Conservation (phyloP, 2,113 vertebrate species). For the Camelus bactrianus region DNA sequence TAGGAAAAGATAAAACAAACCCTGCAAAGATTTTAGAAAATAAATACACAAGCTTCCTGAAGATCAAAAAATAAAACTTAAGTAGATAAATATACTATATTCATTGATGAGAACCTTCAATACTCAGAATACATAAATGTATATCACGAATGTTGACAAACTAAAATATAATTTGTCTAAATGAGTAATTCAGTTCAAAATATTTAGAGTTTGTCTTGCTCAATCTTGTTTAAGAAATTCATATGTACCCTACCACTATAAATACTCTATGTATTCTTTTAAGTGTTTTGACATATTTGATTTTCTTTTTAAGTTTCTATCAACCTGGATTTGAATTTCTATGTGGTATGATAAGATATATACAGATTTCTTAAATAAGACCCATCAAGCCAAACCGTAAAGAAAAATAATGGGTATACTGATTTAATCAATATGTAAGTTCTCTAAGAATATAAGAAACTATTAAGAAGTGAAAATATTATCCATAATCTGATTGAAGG, state of each 20-base stretch:
- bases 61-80: background rate
- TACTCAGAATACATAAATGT: background rate
- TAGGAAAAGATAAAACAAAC: background rate
- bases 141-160: background rate
- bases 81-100: background rate
- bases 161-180: background rate
- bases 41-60: background rate
- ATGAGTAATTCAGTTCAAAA: background rate
- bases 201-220: background rate
- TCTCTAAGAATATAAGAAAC: background rate
- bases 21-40: constrained; percentile 4
- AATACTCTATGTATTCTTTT: background rate
- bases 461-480: background rate
- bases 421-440: background rate
- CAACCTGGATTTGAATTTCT: background rate
- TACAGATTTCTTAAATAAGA: background rate
- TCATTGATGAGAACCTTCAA: background rate
- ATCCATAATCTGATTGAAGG: background rate
- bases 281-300: background rate
- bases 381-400: background rate
- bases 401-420: background rate
- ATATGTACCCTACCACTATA: background rate
- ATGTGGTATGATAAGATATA: background rate
- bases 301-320: background rate
- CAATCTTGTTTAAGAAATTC: background rate